Conservation (phyloP, 2,888 invertebrate species). For the Pristionchus exspectatus region DNA sequence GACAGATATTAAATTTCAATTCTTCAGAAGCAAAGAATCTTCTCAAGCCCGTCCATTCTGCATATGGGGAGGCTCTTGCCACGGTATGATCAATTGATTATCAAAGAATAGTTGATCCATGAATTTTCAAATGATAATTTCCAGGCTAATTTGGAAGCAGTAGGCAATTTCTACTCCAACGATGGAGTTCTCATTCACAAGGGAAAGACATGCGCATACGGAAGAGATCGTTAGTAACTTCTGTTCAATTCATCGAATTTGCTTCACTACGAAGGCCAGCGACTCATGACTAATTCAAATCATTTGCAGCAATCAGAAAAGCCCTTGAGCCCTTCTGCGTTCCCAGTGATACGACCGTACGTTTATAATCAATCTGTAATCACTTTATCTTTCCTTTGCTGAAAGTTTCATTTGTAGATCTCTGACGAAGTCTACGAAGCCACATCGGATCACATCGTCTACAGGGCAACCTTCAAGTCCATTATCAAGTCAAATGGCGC, state of each 20-base stretch:
- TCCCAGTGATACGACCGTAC: neutral
- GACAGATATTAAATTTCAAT: neutral
- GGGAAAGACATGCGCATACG: slow-evolving; percentile 15
- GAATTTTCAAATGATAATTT: neutral
- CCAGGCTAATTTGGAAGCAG: neutral
- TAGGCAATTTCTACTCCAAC: neutral
- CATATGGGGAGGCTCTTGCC: neutral
- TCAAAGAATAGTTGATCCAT: neutral
- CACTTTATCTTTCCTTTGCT: neutral
- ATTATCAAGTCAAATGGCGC: slow-evolving; percentile 13
- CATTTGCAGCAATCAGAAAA: slow-evolving; percentile 29
- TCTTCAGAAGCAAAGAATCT: slow-evolving; percentile 13
- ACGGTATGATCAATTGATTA: neutral
- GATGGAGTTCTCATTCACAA: slow-evolving; percentile 36
- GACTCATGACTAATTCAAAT: neutral
- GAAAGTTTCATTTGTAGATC: neutral
- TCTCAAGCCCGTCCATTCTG: neutral
- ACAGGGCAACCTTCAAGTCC: slow-evolving; percentile 14
- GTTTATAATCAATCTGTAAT: neutral
- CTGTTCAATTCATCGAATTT: neutral
- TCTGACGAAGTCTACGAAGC: neutral
- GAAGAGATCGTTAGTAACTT: neutral
- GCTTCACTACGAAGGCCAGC: neutral
- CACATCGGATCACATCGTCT: slow-evolving; percentile 10
- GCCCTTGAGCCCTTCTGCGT: neutral